Conservation (phyloP, 2,113 vertebrate genomes). For the Sphyrna mokarran region DNA sequence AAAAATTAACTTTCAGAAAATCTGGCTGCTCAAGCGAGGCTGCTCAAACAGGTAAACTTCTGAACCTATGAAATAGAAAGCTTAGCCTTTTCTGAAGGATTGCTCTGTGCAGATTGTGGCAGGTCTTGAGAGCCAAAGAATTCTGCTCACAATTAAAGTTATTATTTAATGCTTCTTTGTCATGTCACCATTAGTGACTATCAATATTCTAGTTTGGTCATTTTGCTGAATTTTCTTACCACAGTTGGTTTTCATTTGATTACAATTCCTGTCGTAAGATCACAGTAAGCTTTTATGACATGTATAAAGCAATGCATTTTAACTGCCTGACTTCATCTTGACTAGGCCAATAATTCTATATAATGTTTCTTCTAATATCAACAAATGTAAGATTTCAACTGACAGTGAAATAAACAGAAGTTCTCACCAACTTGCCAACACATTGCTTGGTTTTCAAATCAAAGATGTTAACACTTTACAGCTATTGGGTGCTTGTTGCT, state of each 20-base stretch:
- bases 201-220: background rate
- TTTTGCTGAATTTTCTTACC: background rate
- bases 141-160: background rate
- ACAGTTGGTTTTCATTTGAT: background rate
- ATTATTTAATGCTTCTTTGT: no score
- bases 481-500: background rate
- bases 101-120: background rate
- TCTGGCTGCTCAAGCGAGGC: background rate
- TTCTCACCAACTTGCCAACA: background rate
- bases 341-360: slow-evolving; percentile 12
- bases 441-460: background rate
- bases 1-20: background rate
- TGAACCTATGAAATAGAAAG: background rate
- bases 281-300: background rate
- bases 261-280: background rate
- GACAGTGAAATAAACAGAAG: slow-evolving; percentile 4
- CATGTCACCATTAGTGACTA: background rate
- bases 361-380: slow-evolving; percentile 8
- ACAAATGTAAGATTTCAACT: slow-evolving; percentile 15
- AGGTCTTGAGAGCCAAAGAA: slow-evolving; percentile 4
- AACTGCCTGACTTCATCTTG: background rate
- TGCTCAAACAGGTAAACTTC: background rate
- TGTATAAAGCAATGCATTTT: slow-evolving; percentile 19
- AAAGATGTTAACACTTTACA: slow-evolving; percentile 3
- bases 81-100: background rate